phyloP scores from a whole-genome alignment of 2,888 invertebrate genomes.

The Fragum fragum region DNA sequence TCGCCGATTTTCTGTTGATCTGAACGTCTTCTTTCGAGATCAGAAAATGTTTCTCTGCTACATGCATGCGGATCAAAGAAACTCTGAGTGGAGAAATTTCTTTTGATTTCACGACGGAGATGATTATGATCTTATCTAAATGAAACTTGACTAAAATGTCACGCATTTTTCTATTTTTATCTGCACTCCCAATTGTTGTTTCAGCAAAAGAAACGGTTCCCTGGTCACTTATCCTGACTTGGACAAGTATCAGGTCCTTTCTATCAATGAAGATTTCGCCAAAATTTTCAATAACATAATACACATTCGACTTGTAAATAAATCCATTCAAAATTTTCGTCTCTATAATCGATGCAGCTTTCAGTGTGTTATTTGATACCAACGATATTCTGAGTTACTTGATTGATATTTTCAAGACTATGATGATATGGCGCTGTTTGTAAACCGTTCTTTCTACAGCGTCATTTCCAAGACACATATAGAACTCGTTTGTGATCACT shows the following conservation, averaged over 20 bases:
- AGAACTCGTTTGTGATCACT: neutral
- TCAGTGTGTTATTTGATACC: neutral
- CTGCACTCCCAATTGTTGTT: neutral
- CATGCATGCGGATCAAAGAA: neutral
- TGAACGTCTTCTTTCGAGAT: neutral
- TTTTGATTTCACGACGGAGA: neutral
- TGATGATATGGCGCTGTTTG: constrained; percentile 3
- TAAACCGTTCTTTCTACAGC: neutral
- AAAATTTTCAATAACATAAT: neutral
- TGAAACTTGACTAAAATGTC: neutral
- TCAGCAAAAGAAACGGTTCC: neutral
- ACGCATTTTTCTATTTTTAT: neutral
- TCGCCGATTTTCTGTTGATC: neutral
- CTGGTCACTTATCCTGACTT: neutral
- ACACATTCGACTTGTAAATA: neutral
- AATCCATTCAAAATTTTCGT: neutral
- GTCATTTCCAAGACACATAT: constrained; percentile 12
- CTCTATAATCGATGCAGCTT: neutral
- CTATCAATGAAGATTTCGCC: neutral
- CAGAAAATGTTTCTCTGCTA: neutral
- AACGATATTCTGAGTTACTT: neutral
- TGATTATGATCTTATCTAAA: neutral
- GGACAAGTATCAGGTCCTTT: neutral
- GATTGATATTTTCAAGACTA: constrained; percentile 7
- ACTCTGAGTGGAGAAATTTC: neutral